Conservation (phyloP, 2,113 vertebrate species). For the Prionailurus viverrinus region DNA sequence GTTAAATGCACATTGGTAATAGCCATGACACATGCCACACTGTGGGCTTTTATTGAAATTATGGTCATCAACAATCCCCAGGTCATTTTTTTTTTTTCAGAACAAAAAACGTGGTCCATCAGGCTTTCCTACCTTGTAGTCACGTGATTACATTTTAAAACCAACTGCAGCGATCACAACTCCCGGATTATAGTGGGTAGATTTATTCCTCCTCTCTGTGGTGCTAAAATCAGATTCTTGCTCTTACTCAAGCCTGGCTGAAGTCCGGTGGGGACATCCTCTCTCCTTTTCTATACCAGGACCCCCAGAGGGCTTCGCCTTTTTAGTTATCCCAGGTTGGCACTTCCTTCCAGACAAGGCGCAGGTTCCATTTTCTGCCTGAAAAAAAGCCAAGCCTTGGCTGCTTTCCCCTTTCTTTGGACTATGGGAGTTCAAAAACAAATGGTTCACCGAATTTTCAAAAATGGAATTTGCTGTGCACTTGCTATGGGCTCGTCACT, state of each 20-base stretch:
- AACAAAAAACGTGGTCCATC: not conserved
- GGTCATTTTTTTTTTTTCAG: not conserved
- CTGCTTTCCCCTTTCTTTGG: not conserved
- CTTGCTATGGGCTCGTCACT: not conserved
- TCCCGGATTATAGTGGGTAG: not conserved
- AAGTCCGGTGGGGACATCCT: not conserved
- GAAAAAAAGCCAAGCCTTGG: not conserved
- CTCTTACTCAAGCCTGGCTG: conserved; percentile 1
- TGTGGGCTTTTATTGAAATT: not conserved
- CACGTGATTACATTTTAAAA: conserved; percentile 23
- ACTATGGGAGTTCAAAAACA: not conserved
- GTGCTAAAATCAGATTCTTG: not conserved
- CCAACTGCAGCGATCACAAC: not conserved
- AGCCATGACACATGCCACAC: not conserved
- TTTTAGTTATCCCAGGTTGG: not conserved
- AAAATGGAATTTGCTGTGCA: not conserved
- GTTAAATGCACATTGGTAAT: not conserved
- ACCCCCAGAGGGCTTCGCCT: not conserved
- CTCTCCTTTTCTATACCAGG: not conserved
- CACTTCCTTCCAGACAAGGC: conserved; percentile 34
- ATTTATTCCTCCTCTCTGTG: not conserved
- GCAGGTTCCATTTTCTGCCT: not conserved
- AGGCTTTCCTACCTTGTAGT: not conserved
- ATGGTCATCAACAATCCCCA: not conserved
- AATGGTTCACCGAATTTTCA: not conserved